phyloP scores from a whole-genome alignment of 53 echinoderm and acorn worm genomes.

The Holothuria scabra region DNA sequence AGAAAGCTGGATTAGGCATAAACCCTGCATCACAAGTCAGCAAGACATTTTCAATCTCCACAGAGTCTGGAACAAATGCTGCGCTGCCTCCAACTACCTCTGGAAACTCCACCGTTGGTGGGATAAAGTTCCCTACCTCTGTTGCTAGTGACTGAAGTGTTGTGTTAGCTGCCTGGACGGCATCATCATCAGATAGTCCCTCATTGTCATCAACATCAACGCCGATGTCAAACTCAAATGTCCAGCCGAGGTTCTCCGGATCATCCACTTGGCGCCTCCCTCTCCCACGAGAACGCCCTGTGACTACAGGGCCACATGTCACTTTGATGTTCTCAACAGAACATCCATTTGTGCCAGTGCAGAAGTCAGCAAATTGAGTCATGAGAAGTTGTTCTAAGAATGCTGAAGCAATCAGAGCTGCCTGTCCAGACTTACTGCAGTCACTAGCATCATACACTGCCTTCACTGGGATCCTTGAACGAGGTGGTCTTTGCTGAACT shows the following conservation, averaged over 20 bases:
- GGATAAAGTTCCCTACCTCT: neutral
- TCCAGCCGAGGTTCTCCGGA: neutral
- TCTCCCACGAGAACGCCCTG: neutral
- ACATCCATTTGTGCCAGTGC: conserved; percentile 49
- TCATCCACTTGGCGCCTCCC: conserved; percentile 3
- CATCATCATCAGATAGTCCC: conserved; percentile 5
- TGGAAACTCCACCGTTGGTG: conserved; percentile 20
- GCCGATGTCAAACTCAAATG: neutral
- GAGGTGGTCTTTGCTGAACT: conserved; percentile 29
- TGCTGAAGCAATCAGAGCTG: conserved; percentile 9
- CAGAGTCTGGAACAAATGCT: neutral
- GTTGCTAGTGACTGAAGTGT: conserved; percentile 16
- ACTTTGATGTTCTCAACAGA: conserved; percentile 66
- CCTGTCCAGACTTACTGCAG: conserved; percentile 5
- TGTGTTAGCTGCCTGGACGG: conserved; percentile 12
- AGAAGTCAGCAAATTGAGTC: conserved; percentile 31
- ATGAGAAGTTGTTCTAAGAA: conserved; percentile 10
- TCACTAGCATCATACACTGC: neutral
- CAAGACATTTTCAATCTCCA: neutral
- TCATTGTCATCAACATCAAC: conserved; percentile 8
- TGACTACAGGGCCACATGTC: conserved; percentile 57
- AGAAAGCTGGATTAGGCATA: neutral
- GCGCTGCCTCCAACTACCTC: conserved; percentile 18
- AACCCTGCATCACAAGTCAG: neutral
- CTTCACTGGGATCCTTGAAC: conserved; percentile 16